Evolutionary conservation across 2,797 vertebrate species (phyloP).

Genomic region (Gobionotothen gibberifrons): DNA sequence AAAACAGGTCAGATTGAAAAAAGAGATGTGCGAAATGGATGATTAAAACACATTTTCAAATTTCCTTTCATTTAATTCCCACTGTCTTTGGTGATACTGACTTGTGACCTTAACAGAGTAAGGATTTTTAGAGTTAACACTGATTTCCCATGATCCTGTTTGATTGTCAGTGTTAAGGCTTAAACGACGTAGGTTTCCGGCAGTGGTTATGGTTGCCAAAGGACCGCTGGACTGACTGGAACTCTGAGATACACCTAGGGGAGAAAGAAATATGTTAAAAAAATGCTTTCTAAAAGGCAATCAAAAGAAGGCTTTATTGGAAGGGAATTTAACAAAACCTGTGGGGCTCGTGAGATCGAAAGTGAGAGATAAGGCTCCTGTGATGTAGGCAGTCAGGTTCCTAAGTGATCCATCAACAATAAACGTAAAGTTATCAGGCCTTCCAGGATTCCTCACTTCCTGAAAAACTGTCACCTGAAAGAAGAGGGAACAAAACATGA

Average conservation of each 20-base stretch:
- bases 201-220: constrained; percentile 60
- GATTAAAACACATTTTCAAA: neutral
- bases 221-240: constrained; percentile 59
- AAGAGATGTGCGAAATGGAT: too few species aligned
- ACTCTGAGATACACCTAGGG: constrained; percentile 71
- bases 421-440: constrained; percentile 68
- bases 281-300: neutral
- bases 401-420: constrained; percentile 65
- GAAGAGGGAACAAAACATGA: neutral
- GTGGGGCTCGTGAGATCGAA: constrained; percentile 71
- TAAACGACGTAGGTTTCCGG: constrained; percentile 75
- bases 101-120: constrained; percentile 79
- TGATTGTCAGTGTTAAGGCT: constrained; percentile 55
- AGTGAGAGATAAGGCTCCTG: constrained; percentile 64
- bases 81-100: constrained; percentile 32
- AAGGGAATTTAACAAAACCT: constrained; percentile 57
- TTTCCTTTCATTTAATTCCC: neutral
- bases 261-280: neutral
- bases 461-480: constrained; percentile 80
- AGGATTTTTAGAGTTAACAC: constrained; percentile 49
- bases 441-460: constrained; percentile 54
- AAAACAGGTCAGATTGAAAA: neutral
- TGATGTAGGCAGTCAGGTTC: constrained; percentile 74
- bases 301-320: neutral
- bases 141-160: constrained; percentile 74